Conservation (phyloP, 2,113 vertebrate genomes). For the Gymnobelideus leadbeateri region DNA sequence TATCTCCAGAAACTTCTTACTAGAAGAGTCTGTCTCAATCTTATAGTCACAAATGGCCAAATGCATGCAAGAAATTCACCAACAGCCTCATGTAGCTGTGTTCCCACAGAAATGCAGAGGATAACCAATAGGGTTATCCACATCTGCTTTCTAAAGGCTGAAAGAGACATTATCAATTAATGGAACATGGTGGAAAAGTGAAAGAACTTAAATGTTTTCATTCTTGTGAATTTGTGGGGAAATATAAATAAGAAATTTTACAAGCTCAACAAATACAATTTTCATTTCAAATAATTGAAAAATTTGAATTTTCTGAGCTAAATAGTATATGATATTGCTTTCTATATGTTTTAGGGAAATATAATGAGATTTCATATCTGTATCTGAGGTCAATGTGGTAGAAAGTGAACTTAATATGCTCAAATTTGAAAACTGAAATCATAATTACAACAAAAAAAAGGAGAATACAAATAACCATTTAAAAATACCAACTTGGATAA, state of each 20-base stretch:
- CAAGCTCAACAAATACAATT: slow-evolving; percentile 19
- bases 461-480: neutral
- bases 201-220: neutral
- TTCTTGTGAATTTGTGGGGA: slow-evolving; percentile 5
- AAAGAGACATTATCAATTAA: neutral
- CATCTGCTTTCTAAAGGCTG: neutral
- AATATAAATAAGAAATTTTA: neutral
- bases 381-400: neutral
- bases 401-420: neutral
- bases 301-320: neutral
- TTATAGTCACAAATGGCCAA: neutral
- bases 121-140: neutral
- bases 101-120: slow-evolving; percentile 4
- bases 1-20: neutral
- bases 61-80: neutral
- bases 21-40: neutral
- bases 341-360: slow-evolving; percentile 18
- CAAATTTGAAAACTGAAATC: neutral
- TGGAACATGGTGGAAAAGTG: neutral
- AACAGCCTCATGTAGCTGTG: neutral
- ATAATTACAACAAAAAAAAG: neutral
- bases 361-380: neutral
- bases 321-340: neutral
- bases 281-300: slow-evolving; percentile 10
- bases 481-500: slow-evolving; percentile 1